A percentile compares a stretch with the other conserved stretches of the same genome.
These are phyloP conservation scores for Mormyrus iriodes DNA, from an alignment of 2,113 vertebrate genomes.

Conservation along the genomic window DNA sequence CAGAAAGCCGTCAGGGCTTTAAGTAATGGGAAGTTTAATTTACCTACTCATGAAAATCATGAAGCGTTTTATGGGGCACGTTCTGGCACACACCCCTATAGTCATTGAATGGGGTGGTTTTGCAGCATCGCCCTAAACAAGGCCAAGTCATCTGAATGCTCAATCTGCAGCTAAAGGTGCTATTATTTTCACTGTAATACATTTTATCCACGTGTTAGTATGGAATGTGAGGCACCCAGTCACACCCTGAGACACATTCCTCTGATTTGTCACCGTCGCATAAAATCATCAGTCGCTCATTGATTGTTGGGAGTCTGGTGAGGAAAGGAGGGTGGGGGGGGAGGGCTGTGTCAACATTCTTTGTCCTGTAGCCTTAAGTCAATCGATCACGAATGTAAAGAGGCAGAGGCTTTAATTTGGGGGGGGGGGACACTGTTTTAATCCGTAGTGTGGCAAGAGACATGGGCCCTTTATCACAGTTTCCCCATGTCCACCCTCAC, in stretches of 20 bases:
- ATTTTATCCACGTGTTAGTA: neutral
- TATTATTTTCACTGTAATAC: slow-evolving; percentile 24
- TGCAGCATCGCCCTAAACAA: neutral
- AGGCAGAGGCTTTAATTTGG: neutral
- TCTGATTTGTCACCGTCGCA: neutral
- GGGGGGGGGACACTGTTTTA: slow-evolving; percentile 9
- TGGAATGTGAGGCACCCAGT: slow-evolving; percentile 39
- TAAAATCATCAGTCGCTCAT: neutral
- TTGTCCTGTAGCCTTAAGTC: neutral
- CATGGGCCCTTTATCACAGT: slow-evolving; percentile 51
- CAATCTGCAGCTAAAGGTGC: neutral
- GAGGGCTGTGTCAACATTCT: neutral
- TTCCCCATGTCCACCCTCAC: slow-evolving; percentile 33
- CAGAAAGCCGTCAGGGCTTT: neutral
- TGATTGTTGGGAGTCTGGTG: slow-evolving; percentile 18
- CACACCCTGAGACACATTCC: neutral
- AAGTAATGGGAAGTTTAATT: neutral
- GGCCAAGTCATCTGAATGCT: neutral
- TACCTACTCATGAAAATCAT: neutral
- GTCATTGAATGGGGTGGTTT: neutral
- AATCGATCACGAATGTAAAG: neutral
- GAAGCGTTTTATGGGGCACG: neutral
- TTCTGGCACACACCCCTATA: neutral
- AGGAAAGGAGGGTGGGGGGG: neutral
- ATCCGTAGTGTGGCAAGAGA: slow-evolving; percentile 30